Conservation (phyloP, 2,888 invertebrate species). For the Hemithea aestivaria region DNA sequence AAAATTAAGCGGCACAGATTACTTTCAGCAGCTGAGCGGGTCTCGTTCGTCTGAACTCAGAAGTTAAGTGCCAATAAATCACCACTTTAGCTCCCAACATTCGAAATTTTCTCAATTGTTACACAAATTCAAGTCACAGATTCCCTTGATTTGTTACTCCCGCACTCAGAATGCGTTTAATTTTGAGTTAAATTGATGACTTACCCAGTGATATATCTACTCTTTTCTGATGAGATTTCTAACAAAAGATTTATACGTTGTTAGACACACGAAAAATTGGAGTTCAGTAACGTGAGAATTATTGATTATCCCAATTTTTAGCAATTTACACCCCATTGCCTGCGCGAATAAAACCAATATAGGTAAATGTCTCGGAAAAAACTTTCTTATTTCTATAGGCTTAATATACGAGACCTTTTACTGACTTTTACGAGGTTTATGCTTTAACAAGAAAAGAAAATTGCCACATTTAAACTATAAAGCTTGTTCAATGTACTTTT, state of each 20-base stretch:
- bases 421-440: too few relatives aligned
- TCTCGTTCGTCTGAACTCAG: slow-evolving; percentile 34
- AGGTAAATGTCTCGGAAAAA: too few relatives aligned
- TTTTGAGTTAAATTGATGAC: slow-evolving; percentile 26
- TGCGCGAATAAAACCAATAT: too few relatives aligned
- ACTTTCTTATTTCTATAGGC: too few relatives aligned
- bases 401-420: too few relatives aligned
- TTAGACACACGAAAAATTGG: slow-evolving; percentile 8
- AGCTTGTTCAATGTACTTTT: too few relatives aligned
- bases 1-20: slow-evolving; percentile 38
- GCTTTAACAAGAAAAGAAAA: too few relatives aligned
- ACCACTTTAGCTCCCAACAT: slow-evolving; percentile 23
- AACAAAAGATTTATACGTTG: slow-evolving; percentile 15
- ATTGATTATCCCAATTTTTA: slow-evolving; percentile 11
- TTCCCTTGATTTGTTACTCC: slow-evolving; percentile 30
- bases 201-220: slow-evolving; percentile 16
- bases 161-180: slow-evolving; percentile 25
- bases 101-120: slow-evolving; percentile 23
- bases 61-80: slow-evolving; percentile 49
- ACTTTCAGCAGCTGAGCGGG: slow-evolving; percentile 30
- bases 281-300: slow-evolving; percentile 14
- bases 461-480: too few relatives aligned
- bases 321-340: too few relatives aligned
- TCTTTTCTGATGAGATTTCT: slow-evolving; percentile 9
- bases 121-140: slow-evolving; percentile 26